Base-by-base conservation (phyloP, 2,888 invertebrate species). In the Melanchra persicariae region DNA sequence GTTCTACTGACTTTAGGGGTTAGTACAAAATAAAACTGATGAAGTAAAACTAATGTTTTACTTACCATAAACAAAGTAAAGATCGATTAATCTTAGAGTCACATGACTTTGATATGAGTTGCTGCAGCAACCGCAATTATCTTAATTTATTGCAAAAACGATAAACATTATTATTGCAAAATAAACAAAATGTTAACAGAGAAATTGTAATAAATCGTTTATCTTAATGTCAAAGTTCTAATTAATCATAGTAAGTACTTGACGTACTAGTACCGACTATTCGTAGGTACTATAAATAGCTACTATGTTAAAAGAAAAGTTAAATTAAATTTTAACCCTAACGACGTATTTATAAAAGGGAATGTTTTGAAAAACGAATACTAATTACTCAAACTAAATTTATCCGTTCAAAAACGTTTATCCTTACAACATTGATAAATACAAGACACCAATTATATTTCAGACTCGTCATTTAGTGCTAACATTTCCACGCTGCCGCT, bases 401-500 rank as follows among this genome's bases (percentile, higher is more conserved):
- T 10, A 34, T 8, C 0, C 2, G 2, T 19, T 43, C 9, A 55
- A 64, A 43, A n/a, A n/a, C 5, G 1, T 73, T 73, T 49, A 64
- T 73, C 54, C 7, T 55, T 43, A 37, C 3, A 49, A 34, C 1
- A 74, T 34, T 55, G 15, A 12, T 9, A 4, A 4, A 9, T 40
- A 22, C 22, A 57, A 73, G 2, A n/a, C 7, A 63, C n/a, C 15
- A 22, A 55, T 49, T 43, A 0, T 22, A 19, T 17, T 37, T 19
- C 2, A 26, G 12, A 43, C 51, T 22, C 4, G 1, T 47, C 2
- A n/a, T 1, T n/a, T 24, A 49, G 3, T 52, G 19, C 22, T 84
- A 93, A 74, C 95, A 95, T 70, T 91, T 93, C 95, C 95, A 95
- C 0, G 91, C 87, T 0, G 89, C 83, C 6, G 89, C 84, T 0